These are phyloP conservation scores for Agrypnus murinus DNA, from an alignment of 2,888 invertebrate species.

Conservation along the genomic window DNA sequence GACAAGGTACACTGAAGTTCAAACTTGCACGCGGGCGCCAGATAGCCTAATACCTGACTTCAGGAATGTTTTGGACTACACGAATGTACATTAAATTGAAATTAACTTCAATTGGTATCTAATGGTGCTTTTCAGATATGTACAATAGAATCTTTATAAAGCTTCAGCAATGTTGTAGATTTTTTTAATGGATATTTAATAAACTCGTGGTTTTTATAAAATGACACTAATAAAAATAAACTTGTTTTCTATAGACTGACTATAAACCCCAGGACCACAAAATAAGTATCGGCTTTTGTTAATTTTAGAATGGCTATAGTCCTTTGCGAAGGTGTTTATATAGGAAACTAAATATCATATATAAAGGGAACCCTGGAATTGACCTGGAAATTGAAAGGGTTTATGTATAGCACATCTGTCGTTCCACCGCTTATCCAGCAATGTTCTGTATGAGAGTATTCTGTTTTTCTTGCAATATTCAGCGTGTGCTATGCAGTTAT, in stretches of 20 bases:
- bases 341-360: slow-evolving; percentile 49
- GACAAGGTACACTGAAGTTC: no score
- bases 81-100: no score
- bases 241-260: slow-evolving; percentile 33
- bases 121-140: no score
- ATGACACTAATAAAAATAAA: slow-evolving; percentile 36
- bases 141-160: no score
- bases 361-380: slow-evolving; percentile 44
- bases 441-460: slow-evolving; percentile 14
- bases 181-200: no score
- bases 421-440: slow-evolving; percentile 28
- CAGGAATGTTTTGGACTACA: no score
- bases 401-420: slow-evolving; percentile 44
- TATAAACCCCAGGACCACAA: slow-evolving; percentile 35
- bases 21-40: no score
- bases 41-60: no score
- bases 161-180: no score
- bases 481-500: background rate
- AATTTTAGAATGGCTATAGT: slow-evolving; percentile 32
- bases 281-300: slow-evolving; percentile 44
- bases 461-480: background rate
- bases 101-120: no score
- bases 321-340: slow-evolving; percentile 46
- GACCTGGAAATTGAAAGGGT: slow-evolving; percentile 50
- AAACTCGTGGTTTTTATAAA: no score